Evolutionary conservation across 2,797 vertebrate species (phyloP), one percentile per base, ranked within the genome.

Genomic region (Acanthurus tractus): DNA sequence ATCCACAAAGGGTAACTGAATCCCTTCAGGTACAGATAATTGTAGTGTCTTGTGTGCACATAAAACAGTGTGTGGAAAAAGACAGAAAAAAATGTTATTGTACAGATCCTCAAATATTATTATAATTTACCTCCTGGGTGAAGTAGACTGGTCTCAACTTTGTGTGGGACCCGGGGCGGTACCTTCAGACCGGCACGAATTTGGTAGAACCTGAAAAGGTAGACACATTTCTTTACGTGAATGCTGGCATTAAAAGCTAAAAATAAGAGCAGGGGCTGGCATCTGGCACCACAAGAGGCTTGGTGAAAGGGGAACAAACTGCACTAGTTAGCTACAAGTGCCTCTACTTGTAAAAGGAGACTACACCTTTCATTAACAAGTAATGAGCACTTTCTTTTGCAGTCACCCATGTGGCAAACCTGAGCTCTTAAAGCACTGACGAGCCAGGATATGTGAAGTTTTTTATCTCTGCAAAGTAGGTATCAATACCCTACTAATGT

Each of bases 91-190:
- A 3, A 17, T 4, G 3, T 52, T 59, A 45, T 0, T 17, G 4
- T 42, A 49, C 8, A 57, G 8, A 44, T 61, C 5, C 50, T 57
- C 0, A 54, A 52, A 38, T 15, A 23, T 22, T 40, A 11, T 40
- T 40, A 40, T 4, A 0, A 76, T 95, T 95, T 95, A 99, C 98
- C 97, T 91, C 95, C 91, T 45, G 94, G 95, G 82, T 96, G 96
- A 87, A 98, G 96, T 49, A 99, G 95, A 93, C 96, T 98, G 90
- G 97, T 96, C 94, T 99, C 98, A 89, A 99, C 93, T 93, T 95
- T 97, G 90, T 99, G 97, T 72, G 98, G 98, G 86, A 98, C 92
- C 91, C 98, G 96, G 67, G 97, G 94, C 83, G 98, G 97, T 78
- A 99, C 94, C 94, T 98, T 99, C 92, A 99, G 95, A 81, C 93